Evolutionary conservation across 2,797 vertebrate genomes (phyloP).

Genomic region (Tadarida brasiliensis): DNA sequence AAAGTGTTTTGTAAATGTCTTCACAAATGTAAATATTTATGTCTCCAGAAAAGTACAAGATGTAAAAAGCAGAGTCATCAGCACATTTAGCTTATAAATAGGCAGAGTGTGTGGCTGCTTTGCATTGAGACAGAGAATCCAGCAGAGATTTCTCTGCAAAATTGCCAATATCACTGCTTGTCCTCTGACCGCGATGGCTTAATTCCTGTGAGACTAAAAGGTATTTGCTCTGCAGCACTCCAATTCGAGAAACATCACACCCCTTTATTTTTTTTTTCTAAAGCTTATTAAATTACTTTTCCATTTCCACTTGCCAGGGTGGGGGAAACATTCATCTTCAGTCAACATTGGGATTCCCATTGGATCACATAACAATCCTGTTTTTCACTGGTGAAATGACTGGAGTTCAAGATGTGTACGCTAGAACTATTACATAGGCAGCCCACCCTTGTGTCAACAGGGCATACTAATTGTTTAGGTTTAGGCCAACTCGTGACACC

Average conservation of each 20-base stretch:
- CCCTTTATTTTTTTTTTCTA: slow-evolving; percentile 38
- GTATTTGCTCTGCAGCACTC: not conserved
- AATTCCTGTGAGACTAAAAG: not conserved
- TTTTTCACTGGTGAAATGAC: slow-evolving; percentile 18
- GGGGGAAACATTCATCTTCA: not conserved
- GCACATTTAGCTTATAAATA: slow-evolving; percentile 40
- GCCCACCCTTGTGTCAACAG: not conserved
- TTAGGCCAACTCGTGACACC: not conserved
- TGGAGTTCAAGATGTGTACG: not conserved
- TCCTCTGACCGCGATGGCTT: not conserved
- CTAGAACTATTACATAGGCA: not conserved
- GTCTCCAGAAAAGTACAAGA: slow-evolving; percentile 50
- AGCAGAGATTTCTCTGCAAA: not conserved
- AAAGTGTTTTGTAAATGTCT: slow-evolving; percentile 21
- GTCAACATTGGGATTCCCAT: not conserved
- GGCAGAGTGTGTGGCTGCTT: not conserved
- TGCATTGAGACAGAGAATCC: not conserved
- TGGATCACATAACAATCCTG: not conserved
- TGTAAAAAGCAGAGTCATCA: slow-evolving; percentile 46
- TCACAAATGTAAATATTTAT: slow-evolving; percentile 66
- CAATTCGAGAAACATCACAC: not conserved
- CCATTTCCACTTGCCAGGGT: not conserved
- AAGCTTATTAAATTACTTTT: not conserved
- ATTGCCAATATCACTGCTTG: not conserved
- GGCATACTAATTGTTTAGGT: not conserved